Evolutionary conservation across 2,888 invertebrate genomes (phyloP).

Genomic region (Drosophila tripunctata): DNA sequence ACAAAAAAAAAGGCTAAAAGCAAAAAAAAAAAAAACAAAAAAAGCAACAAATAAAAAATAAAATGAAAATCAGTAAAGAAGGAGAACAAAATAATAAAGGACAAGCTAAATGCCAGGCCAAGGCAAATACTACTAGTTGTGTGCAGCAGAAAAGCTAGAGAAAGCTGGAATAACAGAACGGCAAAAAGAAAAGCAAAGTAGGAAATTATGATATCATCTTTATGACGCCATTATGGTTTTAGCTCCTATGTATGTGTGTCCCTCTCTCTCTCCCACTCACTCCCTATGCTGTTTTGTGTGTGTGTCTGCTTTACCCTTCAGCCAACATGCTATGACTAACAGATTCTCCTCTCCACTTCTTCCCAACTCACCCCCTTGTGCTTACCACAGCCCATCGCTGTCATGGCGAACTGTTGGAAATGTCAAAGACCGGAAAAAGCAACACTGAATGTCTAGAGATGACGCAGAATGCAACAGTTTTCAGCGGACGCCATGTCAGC

Average conservation of each 20-base stretch:
- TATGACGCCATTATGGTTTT: conserved; percentile 74
- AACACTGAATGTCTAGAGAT: conserved; percentile 23
- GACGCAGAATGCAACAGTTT: conserved; percentile 70
- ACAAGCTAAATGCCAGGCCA: conserved; percentile 32
- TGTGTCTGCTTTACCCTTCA: conserved; percentile 36
- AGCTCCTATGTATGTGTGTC: conserved; percentile 16
- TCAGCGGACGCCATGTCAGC: conserved; percentile 46
- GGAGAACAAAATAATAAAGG: conserved; percentile 37
- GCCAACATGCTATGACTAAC: conserved; percentile 63
- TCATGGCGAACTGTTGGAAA: conserved; percentile 67
- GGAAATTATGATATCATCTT: conserved; percentile 76
- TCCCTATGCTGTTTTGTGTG: conserved; percentile 5
- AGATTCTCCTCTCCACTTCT: background rate
- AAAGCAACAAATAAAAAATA: background rate
- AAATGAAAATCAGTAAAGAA: conserved; percentile 18
- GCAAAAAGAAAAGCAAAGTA: conserved; percentile 63
- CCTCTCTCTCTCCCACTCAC: background rate
- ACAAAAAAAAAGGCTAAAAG: conserved; percentile 26
- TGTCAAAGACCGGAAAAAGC: conserved; percentile 73
- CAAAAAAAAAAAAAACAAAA: conserved; percentile 10
- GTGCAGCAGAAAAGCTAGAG: conserved; percentile 49
- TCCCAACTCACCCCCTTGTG: background rate
- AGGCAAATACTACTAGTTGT: conserved; percentile 53
- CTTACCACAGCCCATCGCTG: conserved; percentile 25
- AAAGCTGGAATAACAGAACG: conserved; percentile 39